These are phyloP conservation scores for Helostoma temminkii DNA, from an alignment of 2,797 vertebrate genomes.

Conservation along the genomic window DNA sequence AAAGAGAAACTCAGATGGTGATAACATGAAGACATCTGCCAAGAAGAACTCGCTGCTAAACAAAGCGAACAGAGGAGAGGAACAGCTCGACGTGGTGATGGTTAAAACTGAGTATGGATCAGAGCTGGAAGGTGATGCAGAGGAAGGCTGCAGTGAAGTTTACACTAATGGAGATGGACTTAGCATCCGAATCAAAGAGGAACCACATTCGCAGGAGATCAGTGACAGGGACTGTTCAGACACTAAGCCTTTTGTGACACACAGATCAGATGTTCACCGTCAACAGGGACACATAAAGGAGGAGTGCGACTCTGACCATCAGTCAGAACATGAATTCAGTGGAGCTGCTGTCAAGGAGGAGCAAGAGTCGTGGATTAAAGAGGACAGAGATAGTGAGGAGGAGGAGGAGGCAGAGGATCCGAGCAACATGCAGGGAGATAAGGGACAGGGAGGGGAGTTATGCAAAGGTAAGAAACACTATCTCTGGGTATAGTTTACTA, in stretches of 20 bases:
- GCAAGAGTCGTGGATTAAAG: constrained; percentile 42
- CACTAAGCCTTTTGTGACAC: constrained; percentile 16
- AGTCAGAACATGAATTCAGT: constrained; percentile 25
- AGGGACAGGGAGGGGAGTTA: constrained; percentile 36
- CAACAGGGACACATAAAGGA: constrained; percentile 53
- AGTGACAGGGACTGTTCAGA: constrained; percentile 34
- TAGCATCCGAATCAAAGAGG: constrained; percentile 73
- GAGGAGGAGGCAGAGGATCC: constrained; percentile 48
- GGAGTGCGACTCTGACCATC: constrained; percentile 60
- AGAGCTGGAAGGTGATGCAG: constrained; percentile 19
- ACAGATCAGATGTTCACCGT: constrained; percentile 33
- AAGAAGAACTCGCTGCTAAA: constrained; percentile 42
- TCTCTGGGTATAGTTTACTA: not conserved
- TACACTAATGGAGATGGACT: constrained; percentile 38
- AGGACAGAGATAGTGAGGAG: constrained; percentile 62
- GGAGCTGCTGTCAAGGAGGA: constrained; percentile 70
- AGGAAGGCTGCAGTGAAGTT: constrained; percentile 15
- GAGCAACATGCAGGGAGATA: constrained; percentile 8
- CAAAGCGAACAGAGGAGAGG: constrained; percentile 39
- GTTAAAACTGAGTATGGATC: constrained; percentile 52
- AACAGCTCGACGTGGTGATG: constrained; percentile 5
- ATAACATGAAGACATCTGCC: constrained; percentile 59
- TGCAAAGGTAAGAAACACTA: constrained; percentile 55
- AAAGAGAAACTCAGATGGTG: constrained; percentile 30
- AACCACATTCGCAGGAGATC: constrained; percentile 66